phyloP scores from a whole-genome alignment of 2,888 invertebrate genomes.

The Gymnocheta viridis region DNA sequence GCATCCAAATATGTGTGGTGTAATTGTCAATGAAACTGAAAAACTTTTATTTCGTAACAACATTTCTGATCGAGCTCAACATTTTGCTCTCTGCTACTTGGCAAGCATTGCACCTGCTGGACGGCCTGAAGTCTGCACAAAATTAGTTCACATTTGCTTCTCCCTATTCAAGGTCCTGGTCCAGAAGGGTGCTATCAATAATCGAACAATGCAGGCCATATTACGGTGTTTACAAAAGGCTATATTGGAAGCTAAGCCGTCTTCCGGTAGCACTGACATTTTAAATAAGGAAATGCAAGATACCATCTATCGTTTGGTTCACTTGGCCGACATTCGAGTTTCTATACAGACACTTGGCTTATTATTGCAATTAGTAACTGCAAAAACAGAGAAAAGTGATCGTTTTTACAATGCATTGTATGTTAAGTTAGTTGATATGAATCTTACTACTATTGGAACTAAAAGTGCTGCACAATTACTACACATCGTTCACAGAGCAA shows the following conservation, averaged over 20 bases:
- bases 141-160: conserved; percentile 95
- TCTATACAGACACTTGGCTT: conserved; percentile 83
- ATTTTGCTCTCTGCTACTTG: conserved; percentile 95
- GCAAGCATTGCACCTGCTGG: conserved; percentile 90
- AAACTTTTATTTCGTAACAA: conserved; percentile 94
- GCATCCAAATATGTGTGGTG: conserved; percentile 95
- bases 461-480: conserved; percentile 90
- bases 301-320: conserved; percentile 91
- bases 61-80: conserved; percentile 92
- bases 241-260: conserved; percentile 78
- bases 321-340: conserved; percentile 89
- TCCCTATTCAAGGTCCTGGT: conserved; percentile 96
- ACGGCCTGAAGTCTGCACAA: conserved; percentile 90
- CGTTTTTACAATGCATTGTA: conserved; percentile 94
- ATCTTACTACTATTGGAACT: conserved; percentile 83
- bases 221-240: conserved; percentile 92
- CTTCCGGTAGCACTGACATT: conserved; percentile 76
- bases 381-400: conserved; percentile 79
- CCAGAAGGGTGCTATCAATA: conserved; percentile 90
- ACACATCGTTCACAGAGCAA: conserved; percentile 92
- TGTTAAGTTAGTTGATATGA: conserved; percentile 90
- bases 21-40: conserved; percentile 94
- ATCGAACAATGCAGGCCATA: conserved; percentile 91
- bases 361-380: conserved; percentile 78
- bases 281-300: conserved; percentile 83